Percentiles rank a stretch among this genome's conserved stretches.
phyloP scores from a whole-genome alignment of 2,797 vertebrate species.

The Sebastolobus alascanus region DNA sequence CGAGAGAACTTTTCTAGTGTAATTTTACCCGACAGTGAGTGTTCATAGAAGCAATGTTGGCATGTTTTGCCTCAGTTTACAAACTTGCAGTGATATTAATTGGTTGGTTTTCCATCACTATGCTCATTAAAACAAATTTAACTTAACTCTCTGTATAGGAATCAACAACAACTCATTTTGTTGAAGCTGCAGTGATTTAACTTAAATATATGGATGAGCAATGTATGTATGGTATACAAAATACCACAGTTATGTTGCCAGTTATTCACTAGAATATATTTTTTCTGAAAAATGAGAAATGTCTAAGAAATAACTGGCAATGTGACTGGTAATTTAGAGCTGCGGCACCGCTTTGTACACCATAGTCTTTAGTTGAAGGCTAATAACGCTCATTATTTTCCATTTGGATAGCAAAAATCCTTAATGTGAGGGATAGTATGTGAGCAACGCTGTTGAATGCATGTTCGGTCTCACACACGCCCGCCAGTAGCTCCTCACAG shows the following conservation, averaged over 20 bases:
- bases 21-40: not conserved
- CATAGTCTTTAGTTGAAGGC: not conserved
- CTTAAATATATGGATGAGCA: not conserved
- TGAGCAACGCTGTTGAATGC: not conserved
- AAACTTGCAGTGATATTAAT: not conserved
- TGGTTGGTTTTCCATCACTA: slow-evolving; percentile 9
- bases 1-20: slow-evolving; percentile 3
- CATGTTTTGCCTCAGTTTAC: slow-evolving; percentile 17
- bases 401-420: not conserved
- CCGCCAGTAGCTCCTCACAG: too few species aligned
- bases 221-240: not conserved
- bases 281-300: not conserved
- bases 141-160: not conserved
- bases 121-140: slow-evolving; percentile 6
- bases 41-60: slow-evolving; percentile 1
- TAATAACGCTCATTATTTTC: slow-evolving; percentile 37
- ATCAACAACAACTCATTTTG: not conserved
- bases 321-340: slow-evolving; percentile 1
- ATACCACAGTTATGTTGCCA: not conserved
- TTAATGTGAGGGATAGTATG: not conserved
- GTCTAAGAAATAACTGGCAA: not conserved
- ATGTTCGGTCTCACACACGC: not conserved
- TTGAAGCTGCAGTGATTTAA: not conserved
- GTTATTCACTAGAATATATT: not conserved
- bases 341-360: slow-evolving; percentile 11